Base-by-base conservation (phyloP, 1,140 invertebrate genomes). In the Drosophila suzukii region DNA sequence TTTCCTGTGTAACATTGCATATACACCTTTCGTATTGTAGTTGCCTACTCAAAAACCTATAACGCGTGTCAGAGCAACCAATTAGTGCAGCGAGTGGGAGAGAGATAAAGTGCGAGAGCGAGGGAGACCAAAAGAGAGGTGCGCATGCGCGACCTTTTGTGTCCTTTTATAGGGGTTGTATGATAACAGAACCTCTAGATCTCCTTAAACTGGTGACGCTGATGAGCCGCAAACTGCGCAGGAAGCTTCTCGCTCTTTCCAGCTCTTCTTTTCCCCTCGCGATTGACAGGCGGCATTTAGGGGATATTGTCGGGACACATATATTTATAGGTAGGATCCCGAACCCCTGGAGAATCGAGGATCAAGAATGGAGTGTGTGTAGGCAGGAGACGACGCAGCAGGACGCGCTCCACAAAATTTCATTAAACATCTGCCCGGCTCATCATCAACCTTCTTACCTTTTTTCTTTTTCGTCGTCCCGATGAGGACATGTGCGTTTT, bases 171-270 rank as follows among this genome's bases (percentile, higher is more conserved):
- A 60, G 53, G 80, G 75, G 80, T 78, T 83, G 76, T n/a, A 57
- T 75, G 34, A 60, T 80, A 72, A 65, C 30, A 54, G 34, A 49
- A 36, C 61, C 20, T 12, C 13, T 10, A 51, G 32, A 61, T 61
- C 39, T 41, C 36, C 59, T 65, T 24, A 34, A 51, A 51, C 36
- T 49, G 59, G 51, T 76, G 83, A 83, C 79, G 63, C 76, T 88
- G 83, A 88, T 88, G 84, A 88, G 83, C 79, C 83, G 79, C 83
- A 89, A 86, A 88, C 80, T 65, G 79, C 57, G 83, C 83, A 88
- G 83, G 82, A 86, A 88, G 75, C 83, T 72, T 61, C 83, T 67
- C 57, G 51, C 47, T 55, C 38, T 20, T 41, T 41, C 10, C 30
- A 34, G 36, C 41, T 43, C 38, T 41, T 36, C 43, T 8, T 10